Base-by-base conservation (phyloP, 2,888 invertebrate genomes). In the Epirrhoe tristata region DNA sequence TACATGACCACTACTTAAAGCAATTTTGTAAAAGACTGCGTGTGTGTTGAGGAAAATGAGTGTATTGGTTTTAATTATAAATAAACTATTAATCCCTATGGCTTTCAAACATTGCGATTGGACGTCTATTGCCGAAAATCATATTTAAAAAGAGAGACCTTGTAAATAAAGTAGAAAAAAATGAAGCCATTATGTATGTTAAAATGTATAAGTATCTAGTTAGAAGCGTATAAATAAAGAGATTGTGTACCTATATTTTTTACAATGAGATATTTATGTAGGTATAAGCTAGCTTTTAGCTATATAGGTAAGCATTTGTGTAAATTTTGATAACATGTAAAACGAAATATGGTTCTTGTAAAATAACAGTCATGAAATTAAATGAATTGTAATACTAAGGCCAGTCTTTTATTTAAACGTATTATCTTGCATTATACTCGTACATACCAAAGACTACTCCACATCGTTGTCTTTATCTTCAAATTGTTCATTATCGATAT, bases 281-380 rank as follows among this genome's bases (percentile, higher is more conserved):
- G n/a, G 69, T 87, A n/a, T n/a, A 86, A 87, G 82, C 76, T 88
- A 85, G 83, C 75, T 70, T 81, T 75, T 84, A 86, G 74, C 73
- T 81, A 68, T 72, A 66, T 87, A 62, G 46, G 58, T 59, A 86
- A 81, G 83, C 83, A 86, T 89, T 92, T 90, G 89, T 91, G 90
- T 91, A 91, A 83, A 90, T 91, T 92, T 90, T 90, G 87, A 90
- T 90, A 91, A 89, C 81, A 85, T 74, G 85, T 81, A 80, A 79
- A 79, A 81, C 81, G 79, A 78, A 84, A 79, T 81, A 88, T 83
- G 81, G 83, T 84, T 59, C 80, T 85, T 74, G 65, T 73, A 78
- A 85, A 85, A 85, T 85, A 85, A 85, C 82, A 87, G 89, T 90
- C 90, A 87, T 87, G 74, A 87, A 90, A 90, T 85, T 85, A 91